These are phyloP conservation scores for Ichneumoninae sp. DNA, from an alignment of 2,888 invertebrate species.

Conservation along the genomic window DNA sequence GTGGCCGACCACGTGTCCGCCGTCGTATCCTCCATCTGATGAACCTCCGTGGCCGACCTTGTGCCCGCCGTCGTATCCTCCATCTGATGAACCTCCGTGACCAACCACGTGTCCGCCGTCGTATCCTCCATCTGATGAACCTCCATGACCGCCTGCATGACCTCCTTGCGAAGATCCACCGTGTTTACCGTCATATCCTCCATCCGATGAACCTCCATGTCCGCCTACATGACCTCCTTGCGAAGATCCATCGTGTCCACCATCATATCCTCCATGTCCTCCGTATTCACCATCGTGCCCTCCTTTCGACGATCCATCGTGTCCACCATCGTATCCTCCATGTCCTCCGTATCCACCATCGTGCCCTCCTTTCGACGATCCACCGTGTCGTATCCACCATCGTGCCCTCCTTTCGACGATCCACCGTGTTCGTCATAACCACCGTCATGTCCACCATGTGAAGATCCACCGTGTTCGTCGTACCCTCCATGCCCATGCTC, in stretches of 20 bases:
- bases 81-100: conserved; percentile 31
- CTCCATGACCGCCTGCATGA: conserved; percentile 13
- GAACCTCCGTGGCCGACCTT: conserved; percentile 35
- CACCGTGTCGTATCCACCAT: conserved; percentile 12
- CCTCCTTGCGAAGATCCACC: conserved; percentile 28
- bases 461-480: conserved; percentile 84
- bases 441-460: conserved; percentile 1
- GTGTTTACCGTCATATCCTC: conserved; percentile 30
- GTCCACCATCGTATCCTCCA: conserved; percentile 32
- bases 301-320: conserved; percentile 27
- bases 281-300: conserved; percentile 43
- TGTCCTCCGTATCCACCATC: conserved; percentile 40
- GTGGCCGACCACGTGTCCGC: conserved; percentile 24
- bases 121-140: not conserved
- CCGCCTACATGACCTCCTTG: conserved; percentile 33
- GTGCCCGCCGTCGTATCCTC: conserved; percentile 23
- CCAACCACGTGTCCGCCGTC: conserved; percentile 24
- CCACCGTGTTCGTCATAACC: conserved; percentile 67
- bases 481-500: conserved; percentile 80
- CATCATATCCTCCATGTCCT: conserved; percentile 26
- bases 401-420: conserved; percentile 13
- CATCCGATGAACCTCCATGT: conserved; percentile 22
- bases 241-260: conserved; percentile 12
- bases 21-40: conserved; percentile 17
- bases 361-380: conserved; percentile 19